A percentile compares a stretch with the other conserved stretches of the same genome.
phyloP scores from a whole-genome alignment of 1,140 invertebrate genomes.

The Eumeta japonica region DNA sequence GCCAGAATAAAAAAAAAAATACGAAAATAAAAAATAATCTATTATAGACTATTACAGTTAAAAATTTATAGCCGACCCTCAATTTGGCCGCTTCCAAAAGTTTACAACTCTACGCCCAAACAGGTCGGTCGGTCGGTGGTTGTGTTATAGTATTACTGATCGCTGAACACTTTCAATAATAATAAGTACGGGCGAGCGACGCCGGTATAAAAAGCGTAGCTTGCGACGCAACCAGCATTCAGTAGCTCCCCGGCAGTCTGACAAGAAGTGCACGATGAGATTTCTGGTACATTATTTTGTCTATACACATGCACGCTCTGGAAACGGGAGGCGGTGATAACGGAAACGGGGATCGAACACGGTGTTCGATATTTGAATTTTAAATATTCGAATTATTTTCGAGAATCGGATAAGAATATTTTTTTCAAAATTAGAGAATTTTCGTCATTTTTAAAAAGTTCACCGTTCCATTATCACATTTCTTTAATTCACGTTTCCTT shows the following conservation, averaged over 20 bases:
- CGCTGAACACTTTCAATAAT: constrained; percentile 30
- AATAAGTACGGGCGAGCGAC: constrained; percentile 12
- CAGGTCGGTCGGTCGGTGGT: too few species aligned
- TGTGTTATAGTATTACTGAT: constrained; percentile 18
- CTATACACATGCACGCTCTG: too few species aligned
- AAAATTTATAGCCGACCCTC: too few species aligned
- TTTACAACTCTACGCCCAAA: too few species aligned
- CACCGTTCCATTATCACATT: constrained; percentile 5
- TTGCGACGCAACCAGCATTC: constrained; percentile 28
- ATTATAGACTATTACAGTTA: too few species aligned
- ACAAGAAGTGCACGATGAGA: constrained; percentile 54
- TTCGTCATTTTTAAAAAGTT: neutral
- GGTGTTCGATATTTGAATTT: neutral
- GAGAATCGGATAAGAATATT: constrained; percentile 1
- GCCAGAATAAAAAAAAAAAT: too few species aligned
- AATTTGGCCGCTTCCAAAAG: too few species aligned
- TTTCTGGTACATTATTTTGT: constrained; percentile 35
- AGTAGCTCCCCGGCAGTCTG: constrained; percentile 51
- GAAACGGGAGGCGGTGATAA: constrained; percentile 12
- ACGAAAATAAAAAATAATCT: too few species aligned
- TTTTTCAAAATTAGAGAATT: neutral
- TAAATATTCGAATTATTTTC: neutral
- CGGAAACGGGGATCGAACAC: constrained; percentile 4
- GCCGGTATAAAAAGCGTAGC: constrained; percentile 37
- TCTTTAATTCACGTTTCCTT: neutral